phyloP scores from a whole-genome alignment of 35 echinoderm and acorn worm species.

The Lytechinus variegatus region DNA sequence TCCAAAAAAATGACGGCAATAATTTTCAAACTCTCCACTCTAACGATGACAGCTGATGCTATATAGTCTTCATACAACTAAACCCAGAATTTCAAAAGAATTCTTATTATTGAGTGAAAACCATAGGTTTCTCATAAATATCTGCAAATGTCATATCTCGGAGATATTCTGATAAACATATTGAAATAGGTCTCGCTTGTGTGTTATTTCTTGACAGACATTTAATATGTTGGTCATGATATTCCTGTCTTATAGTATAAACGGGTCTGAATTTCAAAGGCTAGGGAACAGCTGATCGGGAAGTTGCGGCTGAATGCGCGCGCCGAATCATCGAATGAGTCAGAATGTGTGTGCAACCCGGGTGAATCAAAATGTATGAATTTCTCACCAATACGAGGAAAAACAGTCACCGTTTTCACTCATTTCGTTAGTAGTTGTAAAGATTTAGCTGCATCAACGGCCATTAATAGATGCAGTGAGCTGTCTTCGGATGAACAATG shows the following conservation, averaged over 20 bases:
- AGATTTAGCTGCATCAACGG: not conserved
- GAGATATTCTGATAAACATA: not conserved
- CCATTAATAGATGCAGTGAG: not conserved
- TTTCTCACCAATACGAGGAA: not conserved
- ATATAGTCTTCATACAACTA: not conserved
- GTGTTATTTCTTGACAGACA: no score
- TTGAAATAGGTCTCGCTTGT: not conserved
- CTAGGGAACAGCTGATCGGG: not conserved
- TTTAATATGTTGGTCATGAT: not conserved
- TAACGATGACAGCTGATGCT: not conserved
- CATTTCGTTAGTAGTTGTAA: not conserved
- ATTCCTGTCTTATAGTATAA: not conserved
- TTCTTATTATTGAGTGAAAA: no score
- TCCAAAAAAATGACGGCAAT: not conserved
- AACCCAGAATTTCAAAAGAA: not conserved
- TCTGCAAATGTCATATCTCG: no score
- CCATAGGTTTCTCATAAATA: no score
- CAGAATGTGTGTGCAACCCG: not conserved
- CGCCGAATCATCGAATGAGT: not conserved
- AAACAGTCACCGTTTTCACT: not conserved
- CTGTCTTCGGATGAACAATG: not conserved
- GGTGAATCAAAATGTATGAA: not conserved
- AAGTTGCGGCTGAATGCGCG: slow-evolving; percentile 7
- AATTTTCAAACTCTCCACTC: not conserved
- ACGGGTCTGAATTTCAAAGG: not conserved